Evolutionary conservation across 2,888 invertebrate species (phyloP).

Genomic region (Timema cristinae): DNA sequence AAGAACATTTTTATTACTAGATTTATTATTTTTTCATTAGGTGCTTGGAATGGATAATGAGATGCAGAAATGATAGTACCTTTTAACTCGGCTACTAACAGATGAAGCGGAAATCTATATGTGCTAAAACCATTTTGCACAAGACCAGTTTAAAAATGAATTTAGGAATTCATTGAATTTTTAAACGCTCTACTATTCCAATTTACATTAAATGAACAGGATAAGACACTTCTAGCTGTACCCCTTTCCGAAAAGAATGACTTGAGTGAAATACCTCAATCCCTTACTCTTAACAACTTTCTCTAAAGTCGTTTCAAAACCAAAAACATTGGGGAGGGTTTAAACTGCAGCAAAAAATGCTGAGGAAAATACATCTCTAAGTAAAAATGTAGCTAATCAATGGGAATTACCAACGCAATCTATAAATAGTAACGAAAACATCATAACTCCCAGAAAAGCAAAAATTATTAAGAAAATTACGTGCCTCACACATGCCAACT

Average conservation of each 20-base stretch:
- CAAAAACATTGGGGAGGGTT: no score
- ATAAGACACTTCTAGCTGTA: not conserved
- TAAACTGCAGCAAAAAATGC: no score
- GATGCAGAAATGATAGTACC: not conserved
- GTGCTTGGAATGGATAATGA: conserved; percentile 4
- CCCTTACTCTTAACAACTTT: no score
- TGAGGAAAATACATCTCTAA: no score
- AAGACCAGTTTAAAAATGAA: not conserved
- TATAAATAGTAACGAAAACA: not conserved
- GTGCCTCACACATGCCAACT: not conserved
- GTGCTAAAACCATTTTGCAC: conserved; percentile 4
- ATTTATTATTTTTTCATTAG: not conserved
- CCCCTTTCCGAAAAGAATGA: no score
- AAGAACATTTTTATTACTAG: no score
- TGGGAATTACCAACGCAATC: not conserved
- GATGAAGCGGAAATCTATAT: not conserved
- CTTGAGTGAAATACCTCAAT: no score
- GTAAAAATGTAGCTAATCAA: not conserved
- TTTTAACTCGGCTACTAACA: not conserved
- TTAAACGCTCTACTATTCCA: not conserved
- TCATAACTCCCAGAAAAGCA: not conserved
- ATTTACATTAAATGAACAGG: not conserved
- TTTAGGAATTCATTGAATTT: not conserved
- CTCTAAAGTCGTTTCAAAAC: no score
- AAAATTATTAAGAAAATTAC: not conserved